Evolutionary conservation across 2,113 vertebrate genomes (phyloP).

Genomic region (Phylloscopus trochilus): DNA sequence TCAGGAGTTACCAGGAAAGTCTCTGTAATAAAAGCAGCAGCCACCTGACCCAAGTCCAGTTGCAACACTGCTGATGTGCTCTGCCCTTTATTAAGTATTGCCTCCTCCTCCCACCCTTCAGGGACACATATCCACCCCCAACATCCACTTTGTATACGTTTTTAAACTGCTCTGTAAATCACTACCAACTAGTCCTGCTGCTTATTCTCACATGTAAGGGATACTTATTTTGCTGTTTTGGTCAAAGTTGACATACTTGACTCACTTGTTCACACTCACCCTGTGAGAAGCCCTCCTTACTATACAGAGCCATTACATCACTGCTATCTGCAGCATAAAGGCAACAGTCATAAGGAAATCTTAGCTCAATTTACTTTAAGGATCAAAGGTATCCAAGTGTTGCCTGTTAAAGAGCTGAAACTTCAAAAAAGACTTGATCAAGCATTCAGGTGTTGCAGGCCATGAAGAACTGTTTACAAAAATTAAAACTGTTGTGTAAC

Average conservation of each 20-base stretch:
- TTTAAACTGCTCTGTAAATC: not conserved
- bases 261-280: not conserved
- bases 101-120: not conserved
- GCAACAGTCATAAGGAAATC: not conserved
- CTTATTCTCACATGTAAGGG: not conserved
- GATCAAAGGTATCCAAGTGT: not conserved
- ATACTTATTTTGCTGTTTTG: not conserved
- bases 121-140: not conserved
- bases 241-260: not conserved
- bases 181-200: not conserved
- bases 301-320: not conserved
- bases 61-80: not conserved
- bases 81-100: not conserved
- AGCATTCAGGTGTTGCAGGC: not conserved
- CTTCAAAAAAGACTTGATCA: not conserved
- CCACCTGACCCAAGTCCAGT: not conserved
- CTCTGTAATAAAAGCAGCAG: not conserved
- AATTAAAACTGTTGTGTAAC: not conserved
- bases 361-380: not conserved
- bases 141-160: rapidly evolving
- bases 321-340: not conserved
- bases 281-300: not conserved
- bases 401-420: not conserved
- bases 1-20: not conserved
- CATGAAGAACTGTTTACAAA: not conserved